phyloP scores from a whole-genome alignment of 2,797 vertebrate species.

The Hoplostethus mediterraneus region DNA sequence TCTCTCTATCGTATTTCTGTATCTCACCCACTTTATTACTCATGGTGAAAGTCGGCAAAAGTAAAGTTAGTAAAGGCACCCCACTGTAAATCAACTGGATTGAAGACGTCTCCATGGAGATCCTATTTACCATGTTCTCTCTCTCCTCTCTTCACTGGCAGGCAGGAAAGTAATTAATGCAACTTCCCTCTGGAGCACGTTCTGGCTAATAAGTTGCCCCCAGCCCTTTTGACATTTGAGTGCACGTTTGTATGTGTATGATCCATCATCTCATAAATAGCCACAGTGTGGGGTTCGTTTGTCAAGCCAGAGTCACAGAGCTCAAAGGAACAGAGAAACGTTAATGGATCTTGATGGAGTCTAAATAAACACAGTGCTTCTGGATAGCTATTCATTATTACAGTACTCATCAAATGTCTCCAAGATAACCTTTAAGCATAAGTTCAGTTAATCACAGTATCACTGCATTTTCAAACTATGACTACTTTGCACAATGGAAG shows the following conservation, averaged over 20 bases:
- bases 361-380: background rate
- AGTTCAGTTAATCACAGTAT: too few species aligned
- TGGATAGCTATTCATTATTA: constrained; percentile 36
- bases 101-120: constrained; percentile 58
- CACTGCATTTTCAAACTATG: too few species aligned
- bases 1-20: too few species aligned
- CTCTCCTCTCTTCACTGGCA: constrained; percentile 63
- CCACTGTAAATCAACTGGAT: constrained; percentile 4
- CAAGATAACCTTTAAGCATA: too few species aligned
- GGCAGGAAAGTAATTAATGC: constrained; percentile 82
- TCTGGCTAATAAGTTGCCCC: constrained; percentile 80
- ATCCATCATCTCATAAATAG: constrained; percentile 53
- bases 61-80: constrained; percentile 20
- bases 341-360: constrained; percentile 30
- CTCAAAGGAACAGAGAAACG: constrained; percentile 47
- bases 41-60: background rate
- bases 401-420: background rate
- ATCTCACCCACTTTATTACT: too few species aligned
- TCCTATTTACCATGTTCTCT: constrained; percentile 63
- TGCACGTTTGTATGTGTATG: constrained; percentile 22
- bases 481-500: background rate
- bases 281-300: constrained; percentile 34
- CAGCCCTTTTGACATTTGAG: constrained; percentile 77
- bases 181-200: constrained; percentile 68
- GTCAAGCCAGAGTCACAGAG: constrained; percentile 9